These are phyloP conservation scores for Phenganax subtilis DNA, from an alignment of 92 coral and sea anemone species.

Conservation along the genomic window DNA sequence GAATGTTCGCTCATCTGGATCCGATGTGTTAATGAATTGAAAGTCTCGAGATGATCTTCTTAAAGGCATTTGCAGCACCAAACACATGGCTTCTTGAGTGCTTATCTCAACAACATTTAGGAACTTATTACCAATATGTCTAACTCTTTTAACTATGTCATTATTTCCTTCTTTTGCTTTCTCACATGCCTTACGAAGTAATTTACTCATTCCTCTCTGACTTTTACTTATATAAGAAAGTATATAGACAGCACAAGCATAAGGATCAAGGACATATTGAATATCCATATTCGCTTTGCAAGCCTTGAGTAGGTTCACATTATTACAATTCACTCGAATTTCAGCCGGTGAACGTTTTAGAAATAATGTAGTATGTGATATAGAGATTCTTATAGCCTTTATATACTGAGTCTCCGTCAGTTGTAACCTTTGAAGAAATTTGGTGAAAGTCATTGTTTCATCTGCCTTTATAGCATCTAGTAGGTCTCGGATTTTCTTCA, in stretches of 20 bases:
- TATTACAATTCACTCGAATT: constrained; percentile 51
- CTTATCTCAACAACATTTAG: constrained; percentile 63
- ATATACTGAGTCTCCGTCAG: no score
- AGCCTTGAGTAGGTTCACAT: not conserved
- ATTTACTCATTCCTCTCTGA: constrained; percentile 66
- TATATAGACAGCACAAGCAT: constrained; percentile 62
- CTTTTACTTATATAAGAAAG: constrained; percentile 62
- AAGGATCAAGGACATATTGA: constrained; percentile 30
- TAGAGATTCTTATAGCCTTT: no score
- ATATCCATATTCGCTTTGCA: no score
- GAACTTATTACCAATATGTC: constrained; percentile 64
- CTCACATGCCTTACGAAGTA: constrained; percentile 54
- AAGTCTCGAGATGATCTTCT: constrained; percentile 52
- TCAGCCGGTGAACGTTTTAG: constrained; percentile 55
- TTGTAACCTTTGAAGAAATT: no score
- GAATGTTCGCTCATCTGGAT: constrained; percentile 64
- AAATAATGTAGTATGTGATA: constrained; percentile 45
- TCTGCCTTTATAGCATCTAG: constrained; percentile 43
- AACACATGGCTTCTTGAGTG: constrained; percentile 64
- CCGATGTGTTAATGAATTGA: constrained; percentile 61
- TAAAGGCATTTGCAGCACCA: constrained; percentile 66
- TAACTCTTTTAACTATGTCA: constrained; percentile 45
- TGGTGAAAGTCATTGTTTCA: no score
- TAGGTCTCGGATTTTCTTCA: constrained; percentile 33
- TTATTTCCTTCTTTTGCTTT: constrained; percentile 60